Conservation (phyloP, 1,140 invertebrate genomes). For the Pogonomyrmex californicus region DNA sequence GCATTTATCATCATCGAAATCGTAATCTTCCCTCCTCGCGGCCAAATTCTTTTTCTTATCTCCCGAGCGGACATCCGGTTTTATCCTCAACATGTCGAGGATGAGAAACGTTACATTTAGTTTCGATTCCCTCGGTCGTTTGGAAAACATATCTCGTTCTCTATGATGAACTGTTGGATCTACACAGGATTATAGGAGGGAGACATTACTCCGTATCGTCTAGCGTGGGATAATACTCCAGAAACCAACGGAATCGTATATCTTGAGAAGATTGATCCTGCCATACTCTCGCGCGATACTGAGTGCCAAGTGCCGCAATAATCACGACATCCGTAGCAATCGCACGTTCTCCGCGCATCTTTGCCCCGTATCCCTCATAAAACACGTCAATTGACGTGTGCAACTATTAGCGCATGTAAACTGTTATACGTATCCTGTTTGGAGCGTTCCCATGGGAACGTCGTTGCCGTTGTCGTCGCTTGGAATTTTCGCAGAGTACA, state of each 20-base stretch:
- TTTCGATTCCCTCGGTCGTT: not conserved
- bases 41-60: conserved; percentile 38
- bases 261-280: not conserved
- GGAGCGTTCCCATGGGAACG: not conserved
- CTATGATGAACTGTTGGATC: conserved; percentile 18
- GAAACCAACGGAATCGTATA: conserved; percentile 27
- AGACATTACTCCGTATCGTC: conserved; percentile 17
- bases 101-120: conserved; percentile 47
- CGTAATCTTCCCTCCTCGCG: conserved; percentile 25
- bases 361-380: conserved; percentile 27
- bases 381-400: conserved; percentile 2
- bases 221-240: conserved; percentile 12
- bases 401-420: conserved; percentile 23
- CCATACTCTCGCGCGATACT: not conserved
- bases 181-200: conserved; percentile 26
- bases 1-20: conserved; percentile 82
- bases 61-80: conserved; percentile 14
- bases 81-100: conserved; percentile 45
- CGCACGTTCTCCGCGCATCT: not conserved
- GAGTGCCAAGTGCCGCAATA: conserved; percentile 16
- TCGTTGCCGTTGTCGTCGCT: not conserved
- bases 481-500: conserved; percentile 9
- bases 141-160: conserved; percentile 2
- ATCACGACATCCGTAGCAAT: conserved; percentile 3
- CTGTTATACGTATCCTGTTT: not conserved